Evolutionary conservation across 2,113 vertebrate species (phyloP).

Genomic region (Lepisosteus osseus): DNA sequence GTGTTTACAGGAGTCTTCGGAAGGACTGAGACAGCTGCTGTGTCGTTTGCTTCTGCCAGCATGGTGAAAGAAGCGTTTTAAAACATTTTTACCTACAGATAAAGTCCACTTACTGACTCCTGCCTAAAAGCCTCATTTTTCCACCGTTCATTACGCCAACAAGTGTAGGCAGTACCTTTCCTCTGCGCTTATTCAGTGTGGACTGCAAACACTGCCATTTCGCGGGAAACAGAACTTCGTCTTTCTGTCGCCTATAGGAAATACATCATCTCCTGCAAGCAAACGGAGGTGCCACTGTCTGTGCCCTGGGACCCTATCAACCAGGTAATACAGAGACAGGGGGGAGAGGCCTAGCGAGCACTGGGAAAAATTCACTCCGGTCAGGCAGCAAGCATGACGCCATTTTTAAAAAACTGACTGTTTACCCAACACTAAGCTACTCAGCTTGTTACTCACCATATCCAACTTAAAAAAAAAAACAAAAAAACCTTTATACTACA

Average conservation of each 20-base stretch:
- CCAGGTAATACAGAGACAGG: constrained; percentile 70
- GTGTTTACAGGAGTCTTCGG: no score
- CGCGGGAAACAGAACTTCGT: not conserved
- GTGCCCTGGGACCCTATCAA: constrained; percentile 95
- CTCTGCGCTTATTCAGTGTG: not conserved
- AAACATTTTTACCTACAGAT: no score
- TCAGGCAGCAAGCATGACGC: no score
- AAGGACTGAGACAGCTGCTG: no score
- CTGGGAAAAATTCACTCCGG: not conserved
- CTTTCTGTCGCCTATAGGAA: constrained; percentile 65
- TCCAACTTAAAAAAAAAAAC: not conserved
- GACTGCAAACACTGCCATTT: not conserved
- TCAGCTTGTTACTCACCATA: not conserved
- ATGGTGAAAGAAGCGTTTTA: no score
- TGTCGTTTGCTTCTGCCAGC: no score
- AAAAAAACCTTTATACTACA: no score
- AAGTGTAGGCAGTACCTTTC: not conserved
- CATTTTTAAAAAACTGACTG: no score
- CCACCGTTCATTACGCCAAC: not conserved
- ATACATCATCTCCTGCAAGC: constrained; percentile 87
- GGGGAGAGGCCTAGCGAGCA: not conserved
- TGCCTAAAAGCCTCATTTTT: no score
- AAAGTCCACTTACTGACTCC: no score
- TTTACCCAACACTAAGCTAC: no score
- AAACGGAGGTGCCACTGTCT: constrained; percentile 81